These are phyloP conservation scores for human (Homo sapiens) DNA, from an alignment of 2,113 vertebrate genomes.

Conservation along the genomic window DNA sequence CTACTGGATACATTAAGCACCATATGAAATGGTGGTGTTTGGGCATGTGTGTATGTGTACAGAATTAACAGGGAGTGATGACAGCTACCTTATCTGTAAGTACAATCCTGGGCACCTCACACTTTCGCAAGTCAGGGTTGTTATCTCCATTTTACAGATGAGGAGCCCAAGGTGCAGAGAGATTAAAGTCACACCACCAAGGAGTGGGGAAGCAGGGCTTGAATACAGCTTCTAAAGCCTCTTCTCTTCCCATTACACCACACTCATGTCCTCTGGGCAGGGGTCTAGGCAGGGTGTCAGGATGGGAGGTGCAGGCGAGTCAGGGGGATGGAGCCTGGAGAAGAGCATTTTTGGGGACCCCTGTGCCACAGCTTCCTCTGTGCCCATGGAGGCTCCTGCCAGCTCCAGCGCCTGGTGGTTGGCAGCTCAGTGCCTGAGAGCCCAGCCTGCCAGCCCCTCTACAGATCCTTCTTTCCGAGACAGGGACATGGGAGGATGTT, in stretches of 20 bases:
- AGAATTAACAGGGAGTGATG: background rate
- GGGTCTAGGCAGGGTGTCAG: background rate
- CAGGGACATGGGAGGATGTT: background rate
- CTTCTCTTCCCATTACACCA: background rate
- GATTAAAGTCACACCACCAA: background rate
- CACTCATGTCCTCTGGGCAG: background rate
- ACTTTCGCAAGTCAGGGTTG: background rate
- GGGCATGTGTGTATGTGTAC: background rate
- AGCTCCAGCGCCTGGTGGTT: background rate
- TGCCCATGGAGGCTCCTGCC: background rate
- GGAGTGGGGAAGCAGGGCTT: background rate
- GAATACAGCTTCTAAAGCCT: background rate
- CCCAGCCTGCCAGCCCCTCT: background rate
- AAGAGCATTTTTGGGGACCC: fast-evolving
- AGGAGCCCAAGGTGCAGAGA: background rate
- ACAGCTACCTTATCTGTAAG: fast-evolving
- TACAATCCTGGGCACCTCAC: background rate
- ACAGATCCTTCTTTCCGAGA: background rate
- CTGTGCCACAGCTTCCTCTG: background rate
- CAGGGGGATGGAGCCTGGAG: background rate
- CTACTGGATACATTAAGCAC: background rate
- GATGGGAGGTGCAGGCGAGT: fast-evolving
- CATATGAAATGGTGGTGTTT: background rate
- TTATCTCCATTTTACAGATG: background rate
- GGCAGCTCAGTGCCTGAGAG: background rate